phyloP scores from a whole-genome alignment of 2,113 vertebrate species.

The Cololabis saira region DNA sequence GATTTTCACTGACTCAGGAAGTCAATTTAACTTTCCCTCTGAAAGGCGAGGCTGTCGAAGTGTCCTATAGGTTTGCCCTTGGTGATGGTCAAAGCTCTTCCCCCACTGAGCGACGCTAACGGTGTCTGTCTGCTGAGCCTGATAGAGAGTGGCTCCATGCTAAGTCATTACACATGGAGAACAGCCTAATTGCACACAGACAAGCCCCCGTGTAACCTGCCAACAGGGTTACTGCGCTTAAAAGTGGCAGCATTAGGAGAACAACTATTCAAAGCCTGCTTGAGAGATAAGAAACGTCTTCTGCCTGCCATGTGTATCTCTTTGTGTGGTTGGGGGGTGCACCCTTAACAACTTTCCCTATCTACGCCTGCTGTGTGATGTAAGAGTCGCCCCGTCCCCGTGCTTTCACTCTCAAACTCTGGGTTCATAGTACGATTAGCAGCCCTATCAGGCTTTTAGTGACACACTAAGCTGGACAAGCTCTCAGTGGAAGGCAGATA shows the following conservation, averaged over 20 bases:
- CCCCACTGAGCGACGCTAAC: constrained; percentile 30
- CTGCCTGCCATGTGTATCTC: constrained; percentile 7
- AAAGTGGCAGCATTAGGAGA: constrained; percentile 51
- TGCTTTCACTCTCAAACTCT: constrained; percentile 2
- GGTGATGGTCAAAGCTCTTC: constrained; percentile 48
- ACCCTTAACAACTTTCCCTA: constrained; percentile 17
- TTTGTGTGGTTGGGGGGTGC: constrained; percentile 20
- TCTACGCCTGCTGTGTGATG: constrained; percentile 4
- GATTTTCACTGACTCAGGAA: constrained; percentile 75
- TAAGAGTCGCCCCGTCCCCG: constrained; percentile 1
- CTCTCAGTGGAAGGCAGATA: constrained; percentile 52
- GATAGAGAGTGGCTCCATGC: constrained; percentile 67
- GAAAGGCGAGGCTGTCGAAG: constrained; percentile 43
- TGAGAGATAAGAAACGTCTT: constrained; percentile 46
- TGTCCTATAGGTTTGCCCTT: constrained; percentile 61
- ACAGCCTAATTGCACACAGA: constrained; percentile 70
- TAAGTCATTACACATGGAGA: constrained; percentile 69
- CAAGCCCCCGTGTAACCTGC: constrained; percentile 61
- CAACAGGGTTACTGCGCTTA: constrained; percentile 64
- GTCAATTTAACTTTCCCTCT: constrained; percentile 68
- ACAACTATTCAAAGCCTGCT: constrained; percentile 33
- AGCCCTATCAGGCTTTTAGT: constrained; percentile 31
- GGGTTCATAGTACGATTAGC: not conserved
- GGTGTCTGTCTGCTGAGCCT: constrained; percentile 53
- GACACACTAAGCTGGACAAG: constrained; percentile 54